These are phyloP conservation scores for Lycaon pictus DNA, from an alignment of 2,113 vertebrate genomes.

Conservation along the genomic window DNA sequence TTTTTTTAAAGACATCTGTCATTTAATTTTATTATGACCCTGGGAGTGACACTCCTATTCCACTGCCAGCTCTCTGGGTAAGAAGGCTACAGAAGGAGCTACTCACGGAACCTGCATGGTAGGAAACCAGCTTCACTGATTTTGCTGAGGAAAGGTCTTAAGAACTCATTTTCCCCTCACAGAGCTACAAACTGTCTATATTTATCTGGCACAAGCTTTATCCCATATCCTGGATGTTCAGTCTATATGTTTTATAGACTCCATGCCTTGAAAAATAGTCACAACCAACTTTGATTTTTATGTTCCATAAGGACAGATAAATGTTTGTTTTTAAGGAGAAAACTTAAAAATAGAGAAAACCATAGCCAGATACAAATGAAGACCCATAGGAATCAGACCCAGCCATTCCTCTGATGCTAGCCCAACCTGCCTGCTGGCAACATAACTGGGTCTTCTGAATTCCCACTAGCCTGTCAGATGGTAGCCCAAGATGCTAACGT, in stretches of 20 bases:
- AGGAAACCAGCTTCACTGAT: neutral
- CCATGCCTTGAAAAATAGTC: neutral
- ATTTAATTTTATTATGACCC: slow-evolving; percentile 47
- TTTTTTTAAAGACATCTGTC: slow-evolving; percentile 51
- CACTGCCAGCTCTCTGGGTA: neutral
- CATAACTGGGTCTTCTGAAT: neutral
- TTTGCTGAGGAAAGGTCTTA: neutral
- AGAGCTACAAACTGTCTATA: neutral
- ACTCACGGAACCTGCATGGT: neutral
- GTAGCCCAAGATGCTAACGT: neutral
- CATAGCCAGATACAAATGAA: neutral
- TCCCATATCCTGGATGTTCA: neutral
- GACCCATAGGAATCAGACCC: neutral
- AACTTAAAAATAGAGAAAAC: neutral
- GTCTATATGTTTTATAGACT: neutral
- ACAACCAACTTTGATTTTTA: neutral
- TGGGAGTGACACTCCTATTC: neutral
- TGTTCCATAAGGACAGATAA: neutral
- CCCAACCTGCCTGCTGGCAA: fast-evolving
- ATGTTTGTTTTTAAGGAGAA: neutral
- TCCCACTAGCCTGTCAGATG: neutral
- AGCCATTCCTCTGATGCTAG: neutral
- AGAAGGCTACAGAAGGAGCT: neutral
- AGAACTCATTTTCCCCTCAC: neutral
- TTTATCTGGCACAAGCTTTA: neutral